Evolutionary conservation across 2,113 vertebrate genomes (phyloP).

Genomic region (Hippocampus guttulatus): DNA sequence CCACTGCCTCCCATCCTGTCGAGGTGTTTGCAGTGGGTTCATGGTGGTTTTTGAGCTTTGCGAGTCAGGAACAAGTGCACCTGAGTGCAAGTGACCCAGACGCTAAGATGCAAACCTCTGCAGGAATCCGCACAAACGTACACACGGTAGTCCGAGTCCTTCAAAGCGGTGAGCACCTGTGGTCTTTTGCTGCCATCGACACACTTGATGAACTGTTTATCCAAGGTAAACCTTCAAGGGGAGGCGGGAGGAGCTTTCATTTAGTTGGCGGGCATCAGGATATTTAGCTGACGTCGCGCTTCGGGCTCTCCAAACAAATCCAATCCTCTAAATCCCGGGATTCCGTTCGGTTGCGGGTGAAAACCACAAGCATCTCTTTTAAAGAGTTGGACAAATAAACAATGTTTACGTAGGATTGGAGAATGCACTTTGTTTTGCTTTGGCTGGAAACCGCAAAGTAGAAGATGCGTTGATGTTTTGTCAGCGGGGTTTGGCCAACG

Average conservation of each 20-base stretch:
- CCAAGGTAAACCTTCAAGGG: conserved; percentile 41
- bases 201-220: conserved; percentile 53
- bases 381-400: conserved; percentile 32
- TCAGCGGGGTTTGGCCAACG: background rate
- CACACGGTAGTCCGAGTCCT: background rate
- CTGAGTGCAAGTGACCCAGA: conserved; percentile 12
- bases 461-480: background rate
- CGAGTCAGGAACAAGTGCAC: conserved; percentile 43
- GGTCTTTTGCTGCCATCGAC: conserved; percentile 40
- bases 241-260: conserved; percentile 13
- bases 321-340: conserved; percentile 27
- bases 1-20: conserved; percentile 1
- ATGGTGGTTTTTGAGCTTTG: conserved; percentile 3
- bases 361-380: conserved; percentile 27
- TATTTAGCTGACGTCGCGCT: conserved; percentile 31
- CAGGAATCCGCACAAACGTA: background rate
- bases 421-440: conserved; percentile 11
- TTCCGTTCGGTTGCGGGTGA: conserved; percentile 5
- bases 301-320: conserved; percentile 40
- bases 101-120: background rate
- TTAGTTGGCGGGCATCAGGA: conserved; percentile 17
- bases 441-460: conserved; percentile 18
- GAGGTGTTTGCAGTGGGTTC: conserved; percentile 23
- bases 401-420: conserved; percentile 20
- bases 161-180: conserved; percentile 15